A percentile compares a stretch with the other conserved stretches of the same genome.
Conservation (phyloP, 1,140 invertebrate genomes). For the Euglossa dilemma region DNA sequence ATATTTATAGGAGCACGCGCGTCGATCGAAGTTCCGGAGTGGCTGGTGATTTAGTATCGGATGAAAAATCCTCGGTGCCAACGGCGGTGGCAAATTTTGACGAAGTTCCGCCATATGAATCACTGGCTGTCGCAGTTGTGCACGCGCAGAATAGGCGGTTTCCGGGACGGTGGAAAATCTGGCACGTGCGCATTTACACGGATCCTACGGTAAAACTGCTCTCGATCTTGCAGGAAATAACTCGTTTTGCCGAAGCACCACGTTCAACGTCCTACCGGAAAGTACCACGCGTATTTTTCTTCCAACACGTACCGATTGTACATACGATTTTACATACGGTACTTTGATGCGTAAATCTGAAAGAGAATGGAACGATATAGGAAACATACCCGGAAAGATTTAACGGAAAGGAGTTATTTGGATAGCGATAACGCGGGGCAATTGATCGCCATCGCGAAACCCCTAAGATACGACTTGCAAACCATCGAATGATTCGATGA, state of each 20-base stretch:
- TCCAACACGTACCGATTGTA: neutral
- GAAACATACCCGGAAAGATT: neutral
- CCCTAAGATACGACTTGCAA: neutral
- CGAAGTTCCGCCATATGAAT: neutral
- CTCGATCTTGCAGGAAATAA: neutral
- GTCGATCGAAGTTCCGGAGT: constrained; percentile 4
- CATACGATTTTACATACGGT: too few species aligned
- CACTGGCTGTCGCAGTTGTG: neutral
- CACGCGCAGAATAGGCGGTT: neutral
- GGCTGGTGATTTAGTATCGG: constrained; percentile 8
- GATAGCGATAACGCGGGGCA: neutral
- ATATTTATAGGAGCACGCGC: constrained; percentile 19
- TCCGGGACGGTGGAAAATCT: neutral
- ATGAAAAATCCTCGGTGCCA: constrained; percentile 10
- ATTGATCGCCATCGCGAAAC: neutral
- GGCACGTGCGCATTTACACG: neutral
- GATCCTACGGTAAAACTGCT: neutral
- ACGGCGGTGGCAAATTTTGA: neutral
- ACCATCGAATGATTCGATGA: neutral
- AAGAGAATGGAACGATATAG: neutral
- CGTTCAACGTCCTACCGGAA: neutral
- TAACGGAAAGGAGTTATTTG: too few species aligned
- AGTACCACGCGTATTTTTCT: neutral
- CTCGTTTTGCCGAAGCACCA: neutral
- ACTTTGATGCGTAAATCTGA: neutral